A percentile compares a stretch with the other conserved stretches of the same genome.
Evolutionary conservation across 2,888 invertebrate species (phyloP).

Genomic region (Tetragnatha montana): DNA sequence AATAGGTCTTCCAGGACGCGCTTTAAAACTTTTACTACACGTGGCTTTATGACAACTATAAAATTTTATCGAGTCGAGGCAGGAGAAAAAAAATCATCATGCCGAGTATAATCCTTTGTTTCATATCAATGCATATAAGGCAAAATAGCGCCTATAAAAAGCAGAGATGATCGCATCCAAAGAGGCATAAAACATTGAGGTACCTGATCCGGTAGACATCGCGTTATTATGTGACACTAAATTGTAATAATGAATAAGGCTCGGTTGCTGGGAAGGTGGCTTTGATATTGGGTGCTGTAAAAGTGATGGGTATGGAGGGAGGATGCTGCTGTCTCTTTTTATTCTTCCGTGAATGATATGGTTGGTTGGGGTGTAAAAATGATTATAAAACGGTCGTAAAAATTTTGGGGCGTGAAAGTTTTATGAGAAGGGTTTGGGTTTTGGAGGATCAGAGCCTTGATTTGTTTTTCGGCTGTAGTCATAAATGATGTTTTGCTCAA

Average conservation of each 20-base stretch:
- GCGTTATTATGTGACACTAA: slow-evolving; percentile 28
- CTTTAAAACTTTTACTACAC: slow-evolving; percentile 37
- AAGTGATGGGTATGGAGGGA: background rate
- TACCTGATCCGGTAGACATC: slow-evolving; percentile 13
- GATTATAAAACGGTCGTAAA: slow-evolving; percentile 8
- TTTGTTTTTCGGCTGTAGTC: background rate
- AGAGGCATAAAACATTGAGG: slow-evolving; percentile 15
- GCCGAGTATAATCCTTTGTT: slow-evolving; percentile 28
- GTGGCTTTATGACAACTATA: slow-evolving; percentile 42
- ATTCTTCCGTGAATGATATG: background rate
- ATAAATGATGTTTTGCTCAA: too few species aligned
- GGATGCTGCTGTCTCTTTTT: background rate
- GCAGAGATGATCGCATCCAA: background rate
- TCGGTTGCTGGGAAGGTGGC: background rate
- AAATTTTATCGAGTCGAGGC: slow-evolving; percentile 38
- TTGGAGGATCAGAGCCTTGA: background rate
- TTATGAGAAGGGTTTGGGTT: background rate
- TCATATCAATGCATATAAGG: slow-evolving; percentile 45
- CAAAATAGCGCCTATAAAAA: slow-evolving; percentile 36
- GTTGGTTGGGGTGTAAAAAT: background rate
- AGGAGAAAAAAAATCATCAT: slow-evolving; percentile 4
- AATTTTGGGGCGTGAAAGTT: background rate
- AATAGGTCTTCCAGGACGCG: background rate
- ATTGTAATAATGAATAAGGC: slow-evolving; percentile 39
- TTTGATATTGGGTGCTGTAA: slow-evolving; percentile 14